phyloP scores from a whole-genome alignment of 2,797 vertebrate species.

The Malurus leucopterus region DNA sequence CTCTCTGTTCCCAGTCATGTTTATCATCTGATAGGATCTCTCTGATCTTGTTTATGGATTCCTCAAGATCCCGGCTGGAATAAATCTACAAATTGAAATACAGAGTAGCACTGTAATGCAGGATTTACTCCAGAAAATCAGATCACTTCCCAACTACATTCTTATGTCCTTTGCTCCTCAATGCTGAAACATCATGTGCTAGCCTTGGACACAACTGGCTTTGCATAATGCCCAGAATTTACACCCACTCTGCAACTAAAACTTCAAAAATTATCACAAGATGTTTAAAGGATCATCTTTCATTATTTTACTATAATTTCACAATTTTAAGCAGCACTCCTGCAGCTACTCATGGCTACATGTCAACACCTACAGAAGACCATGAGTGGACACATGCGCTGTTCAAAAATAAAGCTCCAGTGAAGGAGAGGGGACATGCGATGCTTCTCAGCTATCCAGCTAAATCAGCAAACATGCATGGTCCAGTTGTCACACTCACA shows the following conservation, averaged over 20 bases:
- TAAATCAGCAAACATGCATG: background rate
- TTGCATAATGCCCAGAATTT: background rate
- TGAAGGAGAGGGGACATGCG: accelerated
- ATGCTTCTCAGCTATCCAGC: background rate
- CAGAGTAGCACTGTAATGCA: background rate
- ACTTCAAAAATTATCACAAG: background rate
- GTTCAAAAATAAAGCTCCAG: background rate
- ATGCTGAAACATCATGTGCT: background rate
- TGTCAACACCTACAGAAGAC: background rate
- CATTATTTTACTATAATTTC: background rate
- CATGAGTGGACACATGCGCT: background rate
- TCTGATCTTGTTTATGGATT: slow-evolving; percentile 90
- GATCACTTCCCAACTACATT: background rate
- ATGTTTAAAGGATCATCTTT: background rate
- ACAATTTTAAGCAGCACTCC: background rate
- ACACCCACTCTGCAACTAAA: background rate
- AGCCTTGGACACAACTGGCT: background rate
- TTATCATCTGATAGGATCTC: slow-evolving; percentile 95
- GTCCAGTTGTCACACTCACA: background rate
- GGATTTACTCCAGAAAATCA: background rate
- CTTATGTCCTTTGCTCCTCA: background rate
- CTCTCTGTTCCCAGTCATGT: slow-evolving; percentile 96
- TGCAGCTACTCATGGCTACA: background rate
- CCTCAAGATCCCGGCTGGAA: slow-evolving; percentile 93
- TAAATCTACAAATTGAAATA: slow-evolving; percentile 82